Evolutionary conservation across 2,797 vertebrate genomes (phyloP), one percentile per base, ranked within the genome.

Genomic region (Urocyon cinereoargenteus): DNA sequence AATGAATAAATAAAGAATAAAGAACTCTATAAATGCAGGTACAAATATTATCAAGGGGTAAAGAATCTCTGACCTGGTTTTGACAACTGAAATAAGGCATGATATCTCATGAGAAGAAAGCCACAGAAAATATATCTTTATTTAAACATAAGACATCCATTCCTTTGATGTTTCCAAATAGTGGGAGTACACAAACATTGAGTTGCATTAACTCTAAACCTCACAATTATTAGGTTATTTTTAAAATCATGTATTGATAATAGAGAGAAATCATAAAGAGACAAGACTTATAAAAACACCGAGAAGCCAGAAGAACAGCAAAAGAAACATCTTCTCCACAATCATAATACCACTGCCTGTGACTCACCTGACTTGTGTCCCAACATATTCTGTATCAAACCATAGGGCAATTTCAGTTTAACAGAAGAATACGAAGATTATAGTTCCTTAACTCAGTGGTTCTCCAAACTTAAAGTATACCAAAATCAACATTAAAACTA

Each of bases 381-480:
- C 72, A 77, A 26, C 13, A 81, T 59, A 53, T 66, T 79, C 28
- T 49, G 2, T 79, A 55, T 81, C 6, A 26, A 64, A 8, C 45
- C n/a, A 16, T 5, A 21, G 6, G 14, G 5, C 26, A 53, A 78
- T 14, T 70, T 5, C 31, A 87, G 34, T 66, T 64, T 66, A 85
- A 61, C 34, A 82, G 49, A 78, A 28, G 2, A 15, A 22, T 14
- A 53, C 70, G 53, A 90, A 22, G 2, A 88, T 15, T 78, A 13
- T 11, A 49, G 6, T 49, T 66, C 26, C 31, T 72, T 70, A 87
- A 61, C 21, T 93, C 72, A 53, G 36, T 55, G 31, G 21, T 64
- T 90, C 57, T 31, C 36, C 83, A 94, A 94, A 73, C 7, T 53
- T 59, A 97, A 97, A 94, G 7, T 6, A 18, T 70, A 36, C 59